Percentiles rank a stretch among this genome's conserved stretches.
Evolutionary conservation across 2,113 vertebrate species (phyloP).

Genomic region (Lonchura striata): DNA sequence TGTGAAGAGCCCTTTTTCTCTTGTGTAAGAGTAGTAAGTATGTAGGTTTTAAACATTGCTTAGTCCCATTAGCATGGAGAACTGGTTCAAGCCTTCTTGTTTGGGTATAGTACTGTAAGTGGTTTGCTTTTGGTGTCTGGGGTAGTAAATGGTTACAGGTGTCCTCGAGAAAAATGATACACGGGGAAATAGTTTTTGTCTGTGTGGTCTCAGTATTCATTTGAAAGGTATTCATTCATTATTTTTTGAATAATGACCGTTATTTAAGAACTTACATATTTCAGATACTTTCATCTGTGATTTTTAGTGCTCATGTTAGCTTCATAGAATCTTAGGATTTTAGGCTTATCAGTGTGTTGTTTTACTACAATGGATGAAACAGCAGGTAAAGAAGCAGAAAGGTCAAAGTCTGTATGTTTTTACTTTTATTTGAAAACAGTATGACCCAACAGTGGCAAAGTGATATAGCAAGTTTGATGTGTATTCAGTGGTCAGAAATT

Average conservation of each 20-base stretch:
- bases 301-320: neutral
- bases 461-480: neutral
- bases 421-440: neutral
- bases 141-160: rapidly evolving
- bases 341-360: neutral
- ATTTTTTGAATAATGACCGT: neutral
- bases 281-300: neutral
- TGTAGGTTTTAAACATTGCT: neutral
- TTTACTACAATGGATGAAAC: neutral
- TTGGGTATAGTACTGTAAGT: neutral
- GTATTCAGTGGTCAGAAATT: neutral
- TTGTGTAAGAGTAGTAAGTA: neutral
- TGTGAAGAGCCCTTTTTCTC: neutral
- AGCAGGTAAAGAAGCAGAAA: neutral
- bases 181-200: neutral
- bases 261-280: no score
- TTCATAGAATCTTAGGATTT: neutral
- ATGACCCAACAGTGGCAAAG: neutral
- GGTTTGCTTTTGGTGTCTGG: neutral
- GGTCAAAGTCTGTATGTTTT: neutral
- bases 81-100: neutral
- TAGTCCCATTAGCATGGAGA: neutral
- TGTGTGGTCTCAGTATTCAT: neutral
- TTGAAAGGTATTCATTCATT: no score
- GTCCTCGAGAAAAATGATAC: neutral